Evolutionary conservation across 2,888 invertebrate species (phyloP).

Genomic region (Athripsodes cinereus): DNA sequence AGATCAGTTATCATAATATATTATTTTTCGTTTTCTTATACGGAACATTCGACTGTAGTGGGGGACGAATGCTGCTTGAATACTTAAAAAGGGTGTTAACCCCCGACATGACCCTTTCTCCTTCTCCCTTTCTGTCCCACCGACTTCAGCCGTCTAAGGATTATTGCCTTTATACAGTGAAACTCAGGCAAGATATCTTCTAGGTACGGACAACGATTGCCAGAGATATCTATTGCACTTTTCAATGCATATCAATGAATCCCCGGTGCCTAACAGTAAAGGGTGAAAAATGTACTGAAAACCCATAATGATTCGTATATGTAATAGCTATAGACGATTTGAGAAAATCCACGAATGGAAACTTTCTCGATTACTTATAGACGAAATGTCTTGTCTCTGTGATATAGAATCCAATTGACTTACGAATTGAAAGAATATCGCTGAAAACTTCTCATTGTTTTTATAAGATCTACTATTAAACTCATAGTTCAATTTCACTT

Average conservation of each 20-base stretch:
- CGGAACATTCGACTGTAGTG: constrained; percentile 12
- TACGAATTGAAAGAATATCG: not conserved
- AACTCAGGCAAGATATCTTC: not conserved
- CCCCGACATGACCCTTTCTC: constrained; percentile 11
- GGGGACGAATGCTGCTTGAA: constrained; percentile 26
- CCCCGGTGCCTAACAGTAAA: not conserved
- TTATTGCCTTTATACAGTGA: constrained; percentile 24
- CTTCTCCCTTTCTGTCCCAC: constrained; percentile 6
- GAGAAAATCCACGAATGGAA: not conserved
- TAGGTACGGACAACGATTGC: constrained; percentile 9
- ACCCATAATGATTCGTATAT: not conserved
- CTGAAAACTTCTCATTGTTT: not conserved
- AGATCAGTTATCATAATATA: constrained; percentile 28
- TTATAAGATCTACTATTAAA: not conserved
- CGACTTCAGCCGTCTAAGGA: constrained; percentile 17
- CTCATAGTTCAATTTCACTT: too few species aligned
- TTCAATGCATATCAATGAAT: constrained; percentile 16
- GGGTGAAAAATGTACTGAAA: not conserved
- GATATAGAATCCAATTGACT: not conserved
- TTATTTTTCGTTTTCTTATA: constrained; percentile 27
- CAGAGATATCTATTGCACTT: constrained; percentile 11
- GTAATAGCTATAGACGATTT: not conserved
- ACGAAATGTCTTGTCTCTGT: not conserved
- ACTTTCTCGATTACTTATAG: not conserved
- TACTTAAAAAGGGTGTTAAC: constrained; percentile 24